Base-by-base conservation (phyloP, 1,140 invertebrate genomes). In the Camponotus pennsylvanicus region DNA sequence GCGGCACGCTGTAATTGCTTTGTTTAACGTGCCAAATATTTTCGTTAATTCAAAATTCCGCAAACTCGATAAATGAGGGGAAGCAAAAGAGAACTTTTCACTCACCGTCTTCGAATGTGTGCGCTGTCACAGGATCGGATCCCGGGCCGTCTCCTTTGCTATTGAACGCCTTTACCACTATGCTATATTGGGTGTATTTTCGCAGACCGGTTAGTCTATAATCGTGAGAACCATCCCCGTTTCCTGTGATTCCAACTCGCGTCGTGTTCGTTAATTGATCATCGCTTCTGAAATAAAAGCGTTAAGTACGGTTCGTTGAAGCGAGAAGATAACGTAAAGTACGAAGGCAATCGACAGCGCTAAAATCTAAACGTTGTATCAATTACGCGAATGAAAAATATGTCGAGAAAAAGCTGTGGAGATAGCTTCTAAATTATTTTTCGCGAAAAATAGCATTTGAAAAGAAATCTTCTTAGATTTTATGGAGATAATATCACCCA, bases 141-240 rank as follows among this genome's bases (percentile, higher is more conserved):
- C 96, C 95, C 0, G 98, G 98, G 3, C 98, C 98, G 71, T 97
- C 96, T 4, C 98, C 98, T 90, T 97, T 97, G 63, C 96, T 96
- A 93, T 98, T 98, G 93, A 97, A 98, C 1, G 98, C 97, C 90
- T 97, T 96, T 2, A 98, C 96, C 11, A 97, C 96, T 18, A 98
- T 96, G 59, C 96, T 96, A 93, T 98, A 98, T 73, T 97, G 96
- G 0, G 97, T 98, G 93, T 97, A 98, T 94, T 98, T 98, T 85
- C 97, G 96, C 57, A 98, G 94, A 9, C 96, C 96, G 8, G 95
- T 96, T 49, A 97, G 92, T 8, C 96, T 96, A 67, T 97, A 95
- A 85, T 97, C 96, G 79, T 96, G 94, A 7, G 93, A 93, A 0
- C 95, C 92, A 34, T 95, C 95, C 21, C 95, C 94, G 63, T 95